Conservation (phyloP, 2,888 invertebrate genomes). For the Agrotis exclamationis region DNA sequence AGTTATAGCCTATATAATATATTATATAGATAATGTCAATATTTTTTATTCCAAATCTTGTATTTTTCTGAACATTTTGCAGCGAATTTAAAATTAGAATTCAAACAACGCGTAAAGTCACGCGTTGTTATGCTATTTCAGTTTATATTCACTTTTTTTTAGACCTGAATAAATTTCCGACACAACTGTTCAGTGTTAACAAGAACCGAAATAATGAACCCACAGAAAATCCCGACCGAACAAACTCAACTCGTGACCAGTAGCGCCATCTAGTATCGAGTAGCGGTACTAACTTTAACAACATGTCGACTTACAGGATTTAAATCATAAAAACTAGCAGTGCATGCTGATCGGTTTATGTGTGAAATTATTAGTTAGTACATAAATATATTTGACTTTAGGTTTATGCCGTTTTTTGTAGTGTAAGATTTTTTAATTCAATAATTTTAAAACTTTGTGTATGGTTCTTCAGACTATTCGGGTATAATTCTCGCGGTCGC, state of each 20-base stretch:
- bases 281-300: conserved; percentile 74
- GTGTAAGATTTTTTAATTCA: background rate
- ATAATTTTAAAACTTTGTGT: background rate
- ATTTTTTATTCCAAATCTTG: no score
- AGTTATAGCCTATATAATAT: no score
- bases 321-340: conserved; percentile 62
- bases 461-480: background rate
- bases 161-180: no score
- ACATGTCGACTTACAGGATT: conserved; percentile 64
- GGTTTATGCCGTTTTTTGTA: background rate
- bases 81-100: background rate
- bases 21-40: no score
- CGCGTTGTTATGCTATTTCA: no score
- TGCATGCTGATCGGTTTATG: conserved; percentile 57
- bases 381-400: background rate
- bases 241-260: conserved; percentile 19
- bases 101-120: no score
- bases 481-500: background rate
- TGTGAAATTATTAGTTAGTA: conserved; percentile 47
- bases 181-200: background rate
- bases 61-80: background rate
- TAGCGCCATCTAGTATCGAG: conserved; percentile 84
- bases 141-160: background rate
- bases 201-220: background rate
- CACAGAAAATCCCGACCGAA: conserved; percentile 4